phyloP scores from a whole-genome alignment of 2,888 invertebrate species.

The Drosophila kuntzei region DNA sequence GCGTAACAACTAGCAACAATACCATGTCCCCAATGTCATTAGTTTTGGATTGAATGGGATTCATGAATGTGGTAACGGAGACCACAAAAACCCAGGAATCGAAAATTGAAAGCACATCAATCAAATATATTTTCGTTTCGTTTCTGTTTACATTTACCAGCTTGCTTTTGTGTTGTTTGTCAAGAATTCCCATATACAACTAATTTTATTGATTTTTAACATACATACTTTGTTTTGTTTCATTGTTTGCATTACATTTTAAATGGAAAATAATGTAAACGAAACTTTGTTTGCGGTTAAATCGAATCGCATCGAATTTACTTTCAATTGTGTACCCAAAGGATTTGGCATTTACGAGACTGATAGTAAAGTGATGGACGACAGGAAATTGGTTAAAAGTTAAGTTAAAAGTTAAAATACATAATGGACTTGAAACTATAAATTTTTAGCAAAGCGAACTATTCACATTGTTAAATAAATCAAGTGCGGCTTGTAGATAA shows the following conservation, averaged over 20 bases:
- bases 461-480: neutral
- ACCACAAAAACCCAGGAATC: constrained; percentile 48
- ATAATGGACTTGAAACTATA: neutral
- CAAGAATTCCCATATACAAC: constrained; percentile 52
- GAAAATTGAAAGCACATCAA: constrained; percentile 63
- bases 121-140: constrained; percentile 60
- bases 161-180: constrained; percentile 37
- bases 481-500: neutral
- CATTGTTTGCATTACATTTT: constrained; percentile 55
- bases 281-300: constrained; percentile 59
- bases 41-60: constrained; percentile 38
- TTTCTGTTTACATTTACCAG: constrained; percentile 63
- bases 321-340: constrained; percentile 25
- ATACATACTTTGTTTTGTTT: constrained; percentile 37
- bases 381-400: constrained; percentile 1
- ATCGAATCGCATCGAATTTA: constrained; percentile 31
- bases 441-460: neutral
- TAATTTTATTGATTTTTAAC: constrained; percentile 65
- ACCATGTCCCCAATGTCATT: constrained; percentile 53
- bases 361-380: neutral
- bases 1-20: constrained; percentile 47
- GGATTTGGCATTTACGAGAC: constrained; percentile 22
- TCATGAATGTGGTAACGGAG: constrained; percentile 53
- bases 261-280: constrained; percentile 71
- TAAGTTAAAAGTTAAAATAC: neutral